Conservation (phyloP, 64 coral and sea anemone genomes). For the Porites lutea region DNA sequence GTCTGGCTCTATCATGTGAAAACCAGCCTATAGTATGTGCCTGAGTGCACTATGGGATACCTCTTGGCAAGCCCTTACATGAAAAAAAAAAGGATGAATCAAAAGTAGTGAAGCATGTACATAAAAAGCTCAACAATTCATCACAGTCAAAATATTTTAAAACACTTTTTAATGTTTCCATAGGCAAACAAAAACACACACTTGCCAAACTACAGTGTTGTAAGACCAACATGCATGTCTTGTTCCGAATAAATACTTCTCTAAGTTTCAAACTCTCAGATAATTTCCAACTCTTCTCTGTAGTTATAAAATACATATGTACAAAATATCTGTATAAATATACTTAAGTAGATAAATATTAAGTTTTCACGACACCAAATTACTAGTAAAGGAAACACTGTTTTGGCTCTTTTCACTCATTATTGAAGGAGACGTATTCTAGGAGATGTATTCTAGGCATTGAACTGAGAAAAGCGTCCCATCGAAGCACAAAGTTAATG, state of each 20-base stretch:
- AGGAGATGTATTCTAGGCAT: neutral
- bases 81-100: neutral
- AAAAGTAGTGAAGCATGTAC: neutral
- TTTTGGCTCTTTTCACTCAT: neutral
- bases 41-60: no score
- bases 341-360: conserved; percentile 95
- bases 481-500: no score
- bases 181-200: conserved; percentile 65
- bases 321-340: conserved; percentile 99
- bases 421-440: neutral
- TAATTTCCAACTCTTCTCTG: conserved; percentile 69
- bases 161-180: conserved; percentile 61
- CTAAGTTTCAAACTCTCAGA: conserved; percentile 76
- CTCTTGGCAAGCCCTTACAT: neutral
- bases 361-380: conserved; percentile 72
- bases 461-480: no score
- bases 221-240: conserved; percentile 57
- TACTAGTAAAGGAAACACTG: conserved; percentile 52
- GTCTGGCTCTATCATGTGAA: no score
- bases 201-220: conserved; percentile 75
- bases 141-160: neutral
- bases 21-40: no score
- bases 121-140: neutral
- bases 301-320: conserved; percentile 97
- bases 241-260: conserved; percentile 88